Conservation (phyloP, 2,888 invertebrate species). For the Bugula neritina region DNA sequence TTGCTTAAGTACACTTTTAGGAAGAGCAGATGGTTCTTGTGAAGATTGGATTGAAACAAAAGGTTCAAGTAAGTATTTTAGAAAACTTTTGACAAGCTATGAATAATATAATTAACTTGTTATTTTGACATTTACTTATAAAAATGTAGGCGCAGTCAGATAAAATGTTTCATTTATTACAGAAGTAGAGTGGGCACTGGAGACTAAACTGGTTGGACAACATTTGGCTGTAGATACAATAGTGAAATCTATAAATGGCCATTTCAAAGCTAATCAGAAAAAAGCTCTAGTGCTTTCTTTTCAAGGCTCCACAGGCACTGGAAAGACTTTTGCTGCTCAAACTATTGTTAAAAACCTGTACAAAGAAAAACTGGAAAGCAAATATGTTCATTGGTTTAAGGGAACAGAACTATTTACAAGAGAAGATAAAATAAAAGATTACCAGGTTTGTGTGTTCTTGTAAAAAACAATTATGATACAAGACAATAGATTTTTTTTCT, state of each 20-base stretch:
- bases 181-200: slow-evolving; percentile 45
- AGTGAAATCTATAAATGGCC: slow-evolving; percentile 64
- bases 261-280: slow-evolving; percentile 57
- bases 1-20: no score
- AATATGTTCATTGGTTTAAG: slow-evolving; percentile 74
- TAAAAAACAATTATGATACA: no score
- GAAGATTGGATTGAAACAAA: no score
- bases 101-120: no score
- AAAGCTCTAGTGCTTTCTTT: slow-evolving; percentile 88
- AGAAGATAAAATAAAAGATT: slow-evolving; percentile 56
- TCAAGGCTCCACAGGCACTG: slow-evolving; percentile 57
- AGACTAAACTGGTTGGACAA: slow-evolving; percentile 60
- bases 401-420: slow-evolving; percentile 75
- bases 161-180: no score
- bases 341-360: slow-evolving; percentile 54
- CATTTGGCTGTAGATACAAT: slow-evolving; percentile 70
- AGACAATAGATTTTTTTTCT: no score
- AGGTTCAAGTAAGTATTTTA: no score
- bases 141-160: no score
- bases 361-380: slow-evolving; percentile 64
- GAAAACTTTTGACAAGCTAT: no score
- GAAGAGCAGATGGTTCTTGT: no score
- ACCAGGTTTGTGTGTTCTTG: slow-evolving; percentile 60
- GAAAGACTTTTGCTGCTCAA: slow-evolving; percentile 50
- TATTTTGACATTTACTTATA: no score